Conservation (phyloP, 2,888 invertebrate species). For the Microchrysa polita region DNA sequence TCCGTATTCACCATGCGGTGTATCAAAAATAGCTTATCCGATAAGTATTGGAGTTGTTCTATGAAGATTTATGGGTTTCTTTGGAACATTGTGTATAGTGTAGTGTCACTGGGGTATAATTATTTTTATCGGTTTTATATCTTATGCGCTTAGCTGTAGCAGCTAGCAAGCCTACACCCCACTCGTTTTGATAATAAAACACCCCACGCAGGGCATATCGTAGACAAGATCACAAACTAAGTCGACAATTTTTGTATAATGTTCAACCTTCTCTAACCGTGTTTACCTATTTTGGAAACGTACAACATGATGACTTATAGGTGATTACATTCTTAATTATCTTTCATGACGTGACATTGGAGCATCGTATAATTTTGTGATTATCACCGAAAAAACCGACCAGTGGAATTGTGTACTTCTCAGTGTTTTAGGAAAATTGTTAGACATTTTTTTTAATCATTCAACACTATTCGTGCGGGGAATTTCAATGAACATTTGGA, state of each 20-base stretch:
- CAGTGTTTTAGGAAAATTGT: neutral
- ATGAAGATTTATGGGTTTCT: conserved; percentile 31
- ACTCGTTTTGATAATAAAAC: too few relatives aligned
- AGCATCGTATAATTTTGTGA: conserved; percentile 27
- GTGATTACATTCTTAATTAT: conserved; percentile 26
- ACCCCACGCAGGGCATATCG: too few relatives aligned
- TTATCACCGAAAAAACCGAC: conserved; percentile 2
- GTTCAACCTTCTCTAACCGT: conserved; percentile 24
- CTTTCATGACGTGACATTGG: conserved; percentile 26
- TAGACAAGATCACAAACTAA: too few relatives aligned
- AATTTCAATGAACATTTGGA: conserved; percentile 7
- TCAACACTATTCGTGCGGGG: neutral
- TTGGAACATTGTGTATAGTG: conserved; percentile 1
- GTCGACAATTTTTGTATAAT: conserved; percentile 13
- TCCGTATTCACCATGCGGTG: neutral
- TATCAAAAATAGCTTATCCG: neutral
- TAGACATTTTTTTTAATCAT: neutral
- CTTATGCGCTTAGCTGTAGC: neutral
- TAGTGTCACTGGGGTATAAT: conserved; percentile 8
- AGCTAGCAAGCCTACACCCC: neutral
- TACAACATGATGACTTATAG: neutral
- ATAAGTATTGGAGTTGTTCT: conserved; percentile 21
- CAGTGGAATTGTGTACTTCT: neutral
- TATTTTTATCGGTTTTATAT: conserved; percentile 20
- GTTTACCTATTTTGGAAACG: neutral